Percentiles rank a stretch among this genome's conserved stretches.
These are phyloP conservation scores for Rambutsinella grinnellia DNA, from an alignment of 2,888 invertebrate genomes.

Conservation along the genomic window DNA sequence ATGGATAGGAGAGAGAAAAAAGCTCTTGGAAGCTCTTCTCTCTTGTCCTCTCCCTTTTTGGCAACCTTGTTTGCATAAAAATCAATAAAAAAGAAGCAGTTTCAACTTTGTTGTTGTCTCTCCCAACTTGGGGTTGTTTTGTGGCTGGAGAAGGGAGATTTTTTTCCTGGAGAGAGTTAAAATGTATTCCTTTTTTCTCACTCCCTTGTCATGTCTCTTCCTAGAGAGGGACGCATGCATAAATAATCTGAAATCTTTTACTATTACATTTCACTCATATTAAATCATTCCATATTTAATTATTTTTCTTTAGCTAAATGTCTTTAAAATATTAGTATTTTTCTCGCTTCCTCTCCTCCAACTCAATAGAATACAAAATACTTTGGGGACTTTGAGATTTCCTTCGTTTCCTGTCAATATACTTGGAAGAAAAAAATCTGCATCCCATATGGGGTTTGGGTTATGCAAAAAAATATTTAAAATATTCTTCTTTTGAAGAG, in stretches of 20 bases:
- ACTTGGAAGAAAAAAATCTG: no score
- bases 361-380: conserved; percentile 58
- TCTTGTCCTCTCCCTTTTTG: conserved; percentile 61
- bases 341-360: conserved; percentile 52
- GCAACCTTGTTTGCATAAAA: conserved; percentile 67
- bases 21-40: conserved; percentile 48
- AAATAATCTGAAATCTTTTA: conserved; percentile 39
- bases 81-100: conserved; percentile 64
- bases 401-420: conserved; percentile 57
- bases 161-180: neutral
- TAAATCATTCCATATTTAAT: no score
- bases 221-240: conserved; percentile 27
- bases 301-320: no score
- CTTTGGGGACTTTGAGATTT: conserved; percentile 57
- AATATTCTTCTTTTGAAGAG: no score
- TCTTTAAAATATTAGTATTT: no score
- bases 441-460: no score
- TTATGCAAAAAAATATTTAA: no score
- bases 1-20: conserved; percentile 27
- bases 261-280: no score
- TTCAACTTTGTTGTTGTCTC: conserved; percentile 56
- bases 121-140: conserved; percentile 55
- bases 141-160: conserved; percentile 30
- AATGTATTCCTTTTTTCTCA: conserved; percentile 7
- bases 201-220: neutral